Percentiles rank a stretch among this genome's conserved stretches.
Conservation (phyloP, 2,888 invertebrate genomes). For the Calameuta idolon region DNA sequence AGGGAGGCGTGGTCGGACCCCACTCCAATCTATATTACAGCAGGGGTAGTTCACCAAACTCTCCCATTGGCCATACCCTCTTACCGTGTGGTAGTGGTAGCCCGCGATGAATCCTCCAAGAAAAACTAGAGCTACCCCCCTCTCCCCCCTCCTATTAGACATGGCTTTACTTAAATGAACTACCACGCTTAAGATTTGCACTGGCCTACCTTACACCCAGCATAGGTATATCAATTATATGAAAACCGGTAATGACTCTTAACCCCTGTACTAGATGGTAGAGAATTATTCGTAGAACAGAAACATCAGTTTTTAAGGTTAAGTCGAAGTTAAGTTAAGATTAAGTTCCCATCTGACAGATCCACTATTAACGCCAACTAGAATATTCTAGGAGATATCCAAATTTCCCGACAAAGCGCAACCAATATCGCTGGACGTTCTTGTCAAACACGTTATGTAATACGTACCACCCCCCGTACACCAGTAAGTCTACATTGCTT, state of each 20-base stretch:
- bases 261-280: background rate
- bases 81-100: slow-evolving; percentile 12
- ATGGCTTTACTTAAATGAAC: slow-evolving; percentile 42
- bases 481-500: background rate
- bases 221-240: slow-evolving; percentile 43
- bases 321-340: no score
- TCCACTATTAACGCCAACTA: background rate
- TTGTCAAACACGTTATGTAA: background rate
- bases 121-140: slow-evolving; percentile 43
- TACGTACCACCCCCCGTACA: background rate
- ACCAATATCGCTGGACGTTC: background rate
- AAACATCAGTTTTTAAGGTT: background rate
- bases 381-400: background rate
- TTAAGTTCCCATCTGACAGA: background rate
- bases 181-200: background rate
- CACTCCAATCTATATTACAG: slow-evolving; percentile 32
- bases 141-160: slow-evolving; percentile 18
- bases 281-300: background rate
- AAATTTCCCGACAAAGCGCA: slow-evolving; percentile 14
- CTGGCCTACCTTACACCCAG: background rate
- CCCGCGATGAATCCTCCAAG: slow-evolving; percentile 22
- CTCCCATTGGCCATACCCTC: slow-evolving; percentile 53
- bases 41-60: slow-evolving; percentile 45
- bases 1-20: slow-evolving; percentile 58
- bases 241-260: slow-evolving; percentile 17